These are phyloP conservation scores for Palloptera scutellata DNA, from an alignment of 2,888 invertebrate genomes.

Conservation along the genomic window DNA sequence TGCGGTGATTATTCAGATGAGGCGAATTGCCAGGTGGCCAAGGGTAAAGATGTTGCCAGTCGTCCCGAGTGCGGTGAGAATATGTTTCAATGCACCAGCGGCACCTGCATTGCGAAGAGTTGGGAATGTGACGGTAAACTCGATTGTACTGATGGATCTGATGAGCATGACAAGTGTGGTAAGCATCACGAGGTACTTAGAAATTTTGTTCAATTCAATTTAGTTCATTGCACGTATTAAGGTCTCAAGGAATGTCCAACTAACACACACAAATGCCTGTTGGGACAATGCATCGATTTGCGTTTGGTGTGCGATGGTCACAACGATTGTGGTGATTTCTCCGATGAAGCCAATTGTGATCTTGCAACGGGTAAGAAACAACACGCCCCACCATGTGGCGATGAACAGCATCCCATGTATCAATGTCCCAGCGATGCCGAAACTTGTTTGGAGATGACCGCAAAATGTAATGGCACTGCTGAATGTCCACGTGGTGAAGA, in stretches of 20 bases:
- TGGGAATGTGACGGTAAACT: constrained; percentile 77
- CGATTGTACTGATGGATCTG: constrained; percentile 80
- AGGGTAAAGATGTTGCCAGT: constrained; percentile 30
- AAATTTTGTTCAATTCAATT: neutral
- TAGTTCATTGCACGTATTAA: constrained; percentile 13
- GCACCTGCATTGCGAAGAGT: constrained; percentile 73
- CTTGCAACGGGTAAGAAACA: constrained; percentile 32
- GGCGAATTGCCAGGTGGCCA: constrained; percentile 57
- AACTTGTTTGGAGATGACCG: constrained; percentile 52
- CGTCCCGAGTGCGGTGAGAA: constrained; percentile 60
- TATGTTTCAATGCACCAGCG: constrained; percentile 72
- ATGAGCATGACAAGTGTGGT: constrained; percentile 72
- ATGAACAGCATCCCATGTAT: constrained; percentile 47
- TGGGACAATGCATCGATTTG: constrained; percentile 68
- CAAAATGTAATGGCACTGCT: constrained; percentile 71
- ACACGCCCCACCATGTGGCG: constrained; percentile 64
- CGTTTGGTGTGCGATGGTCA: constrained; percentile 68
- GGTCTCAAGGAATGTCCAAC: constrained; percentile 50
- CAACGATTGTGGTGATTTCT: constrained; percentile 69
- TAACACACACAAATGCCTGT: constrained; percentile 62
- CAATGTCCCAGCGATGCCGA: constrained; percentile 56
- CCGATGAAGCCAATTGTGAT: constrained; percentile 67
- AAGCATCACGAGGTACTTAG: constrained; percentile 32
- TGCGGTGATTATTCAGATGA: constrained; percentile 71
- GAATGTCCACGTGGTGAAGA: constrained; percentile 81